Conservation (phyloP, 23 tunicate genomes). For the Botrylloides violaceus region DNA sequence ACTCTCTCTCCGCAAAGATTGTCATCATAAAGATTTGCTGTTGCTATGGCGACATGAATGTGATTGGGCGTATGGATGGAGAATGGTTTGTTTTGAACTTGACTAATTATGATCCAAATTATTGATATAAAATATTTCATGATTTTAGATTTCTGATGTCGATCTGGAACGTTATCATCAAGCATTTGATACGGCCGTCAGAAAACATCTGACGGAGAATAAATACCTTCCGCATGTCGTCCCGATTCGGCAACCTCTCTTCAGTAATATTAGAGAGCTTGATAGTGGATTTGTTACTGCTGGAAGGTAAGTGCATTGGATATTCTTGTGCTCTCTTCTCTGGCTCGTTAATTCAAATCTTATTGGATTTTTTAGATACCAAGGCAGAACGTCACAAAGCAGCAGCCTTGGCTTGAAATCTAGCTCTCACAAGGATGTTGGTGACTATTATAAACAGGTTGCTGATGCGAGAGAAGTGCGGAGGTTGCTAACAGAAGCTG, state of each 20-base stretch:
- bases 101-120: background rate
- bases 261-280: constrained; percentile 71
- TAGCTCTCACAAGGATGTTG: background rate
- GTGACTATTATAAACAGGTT: constrained; percentile 47
- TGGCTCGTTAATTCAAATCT: too few relatives aligned
- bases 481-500: constrained; percentile 67
- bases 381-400: constrained; percentile 15
- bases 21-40: constrained; percentile 60
- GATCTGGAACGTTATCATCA: constrained; percentile 72
- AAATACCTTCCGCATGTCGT: constrained; percentile 43
- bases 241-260: constrained; percentile 44
- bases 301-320: constrained; percentile 41
- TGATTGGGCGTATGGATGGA: constrained; percentile 75
- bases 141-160: constrained; percentile 53
- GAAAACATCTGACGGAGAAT: constrained; percentile 77
- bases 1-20: constrained; percentile 43
- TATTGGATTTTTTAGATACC: constrained; percentile 8
- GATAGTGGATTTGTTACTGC: constrained; percentile 90
- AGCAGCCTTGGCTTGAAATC: constrained; percentile 1
- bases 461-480: constrained; percentile 37
- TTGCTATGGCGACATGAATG: constrained; percentile 94
- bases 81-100: too few relatives aligned
- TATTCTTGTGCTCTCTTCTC: background rate
- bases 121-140: background rate
- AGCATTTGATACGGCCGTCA: constrained; percentile 52